Conservation (phyloP, 2,797 vertebrate genomes). For the Bufotes viridis region DNA sequence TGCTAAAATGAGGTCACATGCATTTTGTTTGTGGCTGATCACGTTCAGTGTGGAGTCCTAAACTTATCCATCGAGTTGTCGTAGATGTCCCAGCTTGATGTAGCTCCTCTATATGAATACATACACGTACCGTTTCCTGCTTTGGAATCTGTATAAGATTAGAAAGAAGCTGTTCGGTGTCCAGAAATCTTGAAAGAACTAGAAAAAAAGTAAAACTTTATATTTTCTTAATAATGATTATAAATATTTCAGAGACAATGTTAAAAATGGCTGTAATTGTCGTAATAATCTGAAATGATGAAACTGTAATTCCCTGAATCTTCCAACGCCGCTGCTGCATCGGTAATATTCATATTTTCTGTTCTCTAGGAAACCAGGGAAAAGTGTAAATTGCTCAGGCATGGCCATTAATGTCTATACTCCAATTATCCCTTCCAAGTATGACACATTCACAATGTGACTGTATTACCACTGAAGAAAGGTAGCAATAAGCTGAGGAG, state of each 20-base stretch:
- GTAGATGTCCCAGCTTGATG: not conserved
- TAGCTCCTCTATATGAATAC: conserved; percentile 15
- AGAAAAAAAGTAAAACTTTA: conserved; percentile 58
- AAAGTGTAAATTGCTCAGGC: not conserved
- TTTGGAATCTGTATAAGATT: conserved; percentile 95
- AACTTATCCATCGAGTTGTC: too few species aligned
- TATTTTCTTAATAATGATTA: not conserved
- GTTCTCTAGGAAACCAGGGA: not conserved
- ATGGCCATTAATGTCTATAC: not conserved
- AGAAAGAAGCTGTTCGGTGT: conserved; percentile 95
- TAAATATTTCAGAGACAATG: not conserved
- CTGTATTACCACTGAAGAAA: not conserved
- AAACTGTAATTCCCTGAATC: not conserved
- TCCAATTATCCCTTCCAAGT: not conserved
- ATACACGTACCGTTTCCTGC: conserved; percentile 88
- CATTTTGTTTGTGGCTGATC: too few species aligned
- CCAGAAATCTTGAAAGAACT: conserved; percentile 93
- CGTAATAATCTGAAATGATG: not conserved
- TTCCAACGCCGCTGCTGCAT: not conserved
- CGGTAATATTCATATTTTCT: not conserved
- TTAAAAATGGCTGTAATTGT: not conserved
- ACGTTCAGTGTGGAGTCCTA: too few species aligned
- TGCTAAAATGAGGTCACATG: too few species aligned
- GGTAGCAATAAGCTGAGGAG: not conserved
- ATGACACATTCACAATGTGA: not conserved